Base-by-base conservation (phyloP, 2,113 vertebrate species). In the Triplophysa rosa region DNA sequence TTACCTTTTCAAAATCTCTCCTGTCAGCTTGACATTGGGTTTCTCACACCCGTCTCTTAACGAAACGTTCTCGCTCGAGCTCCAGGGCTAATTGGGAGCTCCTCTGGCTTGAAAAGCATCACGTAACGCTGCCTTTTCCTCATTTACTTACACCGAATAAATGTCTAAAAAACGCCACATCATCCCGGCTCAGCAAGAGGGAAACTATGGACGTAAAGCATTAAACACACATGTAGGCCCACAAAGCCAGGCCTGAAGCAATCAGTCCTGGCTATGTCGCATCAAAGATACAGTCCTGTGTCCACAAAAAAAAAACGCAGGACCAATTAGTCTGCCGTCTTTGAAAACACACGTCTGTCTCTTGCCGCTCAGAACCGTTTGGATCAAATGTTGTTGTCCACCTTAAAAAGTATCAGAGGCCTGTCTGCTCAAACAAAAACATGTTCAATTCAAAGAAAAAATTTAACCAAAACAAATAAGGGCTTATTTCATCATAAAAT, bases 271-370 rank as follows among this genome's bases (percentile, higher is more conserved):
- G 33, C 49, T 67, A 45, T 56, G 54, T 24, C 42, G 71, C 52
- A 70, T 80, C 49, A 80, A 49, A 80, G 24, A 77, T 68, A 23
- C 33, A 62, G 37, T 66, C 59, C 54, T 24, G 0, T 62, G 19
- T 61, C 63, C 64, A 56, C 64, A 37, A 79, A 45, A 56, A 42
- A 1, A 65, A 76, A 23, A 66, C 37, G 33, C 64, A 47, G 70
- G 26, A 54, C 47, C 71, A 83, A 65, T 80, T 80, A 80, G n/a
- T 26, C 23, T 42, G 26, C 16, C 9, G 52, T 71, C 61, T 72
- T 83, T 80, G 77, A 83, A 74, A 63, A 65, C 37, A 42, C 16
- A 16, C 19, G 24, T 54, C 61, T 75, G 21, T 72, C 80, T 59
- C 21, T 63, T 14, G 29, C 33, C 64, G 19, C 45, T 64, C 45